These are phyloP conservation scores for Phortica variegata DNA, from an alignment of 1,140 invertebrate species.

Conservation along the genomic window DNA sequence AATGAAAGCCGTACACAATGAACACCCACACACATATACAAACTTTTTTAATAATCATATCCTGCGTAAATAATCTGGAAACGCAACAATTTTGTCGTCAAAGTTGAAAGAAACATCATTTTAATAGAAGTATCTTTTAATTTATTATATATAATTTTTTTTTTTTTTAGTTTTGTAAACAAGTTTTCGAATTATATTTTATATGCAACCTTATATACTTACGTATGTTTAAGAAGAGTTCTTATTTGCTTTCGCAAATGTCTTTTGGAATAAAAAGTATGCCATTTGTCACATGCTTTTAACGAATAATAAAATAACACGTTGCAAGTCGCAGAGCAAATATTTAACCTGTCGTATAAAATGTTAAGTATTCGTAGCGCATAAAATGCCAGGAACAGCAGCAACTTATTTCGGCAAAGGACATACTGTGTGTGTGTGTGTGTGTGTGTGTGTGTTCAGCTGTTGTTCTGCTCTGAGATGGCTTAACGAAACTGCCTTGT, in stretches of 20 bases:
- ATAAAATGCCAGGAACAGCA: no score
- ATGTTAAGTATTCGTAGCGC: no score
- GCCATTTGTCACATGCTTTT: not conserved
- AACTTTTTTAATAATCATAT: constrained; percentile 42
- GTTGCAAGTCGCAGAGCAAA: not conserved
- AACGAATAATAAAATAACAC: not conserved
- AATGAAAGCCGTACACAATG: no score
- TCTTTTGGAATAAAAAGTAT: not conserved
- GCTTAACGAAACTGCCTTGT: not conserved
- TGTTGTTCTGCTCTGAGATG: no score
- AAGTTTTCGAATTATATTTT: no score
- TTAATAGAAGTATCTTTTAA: no score
- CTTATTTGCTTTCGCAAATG: not conserved
- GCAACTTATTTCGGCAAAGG: no score
- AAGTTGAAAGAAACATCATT: no score
- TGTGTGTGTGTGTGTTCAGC: not conserved
- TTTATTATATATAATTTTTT: no score
- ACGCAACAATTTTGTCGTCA: not conserved
- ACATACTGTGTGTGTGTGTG: not conserved
- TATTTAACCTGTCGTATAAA: no score
- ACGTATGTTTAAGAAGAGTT: not conserved
- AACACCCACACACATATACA: constrained; percentile 2
- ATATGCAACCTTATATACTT: constrained; percentile 5
- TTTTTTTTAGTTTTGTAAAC: no score
- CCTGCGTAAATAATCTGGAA: constrained; percentile 26